These are phyloP conservation scores for Geophilus truncorum DNA, from an alignment of 2,888 invertebrate species.

Conservation along the genomic window DNA sequence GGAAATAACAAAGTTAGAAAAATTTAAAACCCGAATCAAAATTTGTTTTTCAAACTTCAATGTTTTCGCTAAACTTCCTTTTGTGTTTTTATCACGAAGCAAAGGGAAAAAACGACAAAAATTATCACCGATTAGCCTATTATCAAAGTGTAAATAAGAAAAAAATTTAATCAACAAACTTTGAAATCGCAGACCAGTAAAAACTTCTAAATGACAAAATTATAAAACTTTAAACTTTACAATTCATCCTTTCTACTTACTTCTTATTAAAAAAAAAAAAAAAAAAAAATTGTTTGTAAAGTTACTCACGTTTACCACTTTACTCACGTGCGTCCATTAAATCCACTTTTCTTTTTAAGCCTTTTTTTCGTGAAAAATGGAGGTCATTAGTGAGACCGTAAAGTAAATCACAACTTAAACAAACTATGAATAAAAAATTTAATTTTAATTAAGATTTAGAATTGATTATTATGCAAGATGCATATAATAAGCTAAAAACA, in stretches of 20 bases:
- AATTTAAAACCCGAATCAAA: not conserved
- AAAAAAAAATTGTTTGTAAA: not conserved
- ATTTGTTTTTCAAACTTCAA: not conserved
- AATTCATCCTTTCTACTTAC: too few species aligned
- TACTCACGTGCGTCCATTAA: not conserved
- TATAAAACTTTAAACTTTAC: not conserved
- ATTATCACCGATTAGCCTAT: not conserved
- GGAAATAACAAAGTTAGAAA: not conserved
- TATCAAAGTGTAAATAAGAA: constrained; percentile 16
- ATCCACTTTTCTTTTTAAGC: not conserved
- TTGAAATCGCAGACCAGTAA: not conserved
- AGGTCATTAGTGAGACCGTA: not conserved
- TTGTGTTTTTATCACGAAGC: not conserved
- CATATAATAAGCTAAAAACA: not conserved
- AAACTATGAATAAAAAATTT: not conserved
- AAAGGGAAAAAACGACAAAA: not conserved
- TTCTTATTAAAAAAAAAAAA: not conserved
- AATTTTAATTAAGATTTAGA: not conserved
- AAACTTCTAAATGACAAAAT: too few species aligned
- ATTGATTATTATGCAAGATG: not conserved
- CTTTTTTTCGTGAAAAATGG: not conserved
- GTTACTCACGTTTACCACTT: not conserved
- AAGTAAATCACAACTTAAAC: not conserved
- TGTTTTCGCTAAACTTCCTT: constrained; percentile 14
- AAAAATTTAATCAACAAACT: not conserved